Evolutionary conservation across 2,113 vertebrate species (phyloP).

Genomic region (Isichthys henryi): DNA sequence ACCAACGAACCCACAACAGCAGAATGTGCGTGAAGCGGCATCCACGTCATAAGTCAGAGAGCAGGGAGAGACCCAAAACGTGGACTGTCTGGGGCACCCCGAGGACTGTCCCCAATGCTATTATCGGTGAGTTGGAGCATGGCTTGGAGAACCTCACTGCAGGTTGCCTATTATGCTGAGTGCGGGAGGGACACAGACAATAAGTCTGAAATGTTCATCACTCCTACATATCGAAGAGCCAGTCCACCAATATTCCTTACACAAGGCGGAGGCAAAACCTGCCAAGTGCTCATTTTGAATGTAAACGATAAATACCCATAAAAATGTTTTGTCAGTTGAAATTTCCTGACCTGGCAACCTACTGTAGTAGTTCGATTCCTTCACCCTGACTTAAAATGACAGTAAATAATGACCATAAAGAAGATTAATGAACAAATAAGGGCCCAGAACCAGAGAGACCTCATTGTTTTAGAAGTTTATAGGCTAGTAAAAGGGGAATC

Average conservation of each 20-base stretch:
- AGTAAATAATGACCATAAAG: conserved; percentile 3
- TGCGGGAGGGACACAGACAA: neutral
- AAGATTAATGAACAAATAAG: neutral
- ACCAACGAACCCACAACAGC: neutral
- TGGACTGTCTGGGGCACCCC: too few species aligned
- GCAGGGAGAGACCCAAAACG: neutral
- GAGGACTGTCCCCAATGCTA: too few species aligned
- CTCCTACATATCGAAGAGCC: neutral
- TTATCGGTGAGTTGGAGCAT: neutral
- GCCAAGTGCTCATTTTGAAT: neutral
- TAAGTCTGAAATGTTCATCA: neutral
- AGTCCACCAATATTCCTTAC: too few species aligned
- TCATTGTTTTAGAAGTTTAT: neutral
- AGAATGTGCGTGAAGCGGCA: neutral
- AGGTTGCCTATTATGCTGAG: neutral
- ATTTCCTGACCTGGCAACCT: neutral
- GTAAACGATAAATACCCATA: conserved; percentile 1
- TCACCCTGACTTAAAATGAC: neutral
- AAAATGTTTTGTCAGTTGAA: neutral
- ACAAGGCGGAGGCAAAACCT: too few species aligned
- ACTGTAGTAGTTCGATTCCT: neutral
- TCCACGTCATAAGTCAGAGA: neutral
- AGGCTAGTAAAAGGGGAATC: neutral
- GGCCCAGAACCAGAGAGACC: neutral
- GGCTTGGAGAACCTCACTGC: neutral